Evolutionary conservation across 2,797 vertebrate species (phyloP).

Genomic region (Aplochiton taeniatus): DNA sequence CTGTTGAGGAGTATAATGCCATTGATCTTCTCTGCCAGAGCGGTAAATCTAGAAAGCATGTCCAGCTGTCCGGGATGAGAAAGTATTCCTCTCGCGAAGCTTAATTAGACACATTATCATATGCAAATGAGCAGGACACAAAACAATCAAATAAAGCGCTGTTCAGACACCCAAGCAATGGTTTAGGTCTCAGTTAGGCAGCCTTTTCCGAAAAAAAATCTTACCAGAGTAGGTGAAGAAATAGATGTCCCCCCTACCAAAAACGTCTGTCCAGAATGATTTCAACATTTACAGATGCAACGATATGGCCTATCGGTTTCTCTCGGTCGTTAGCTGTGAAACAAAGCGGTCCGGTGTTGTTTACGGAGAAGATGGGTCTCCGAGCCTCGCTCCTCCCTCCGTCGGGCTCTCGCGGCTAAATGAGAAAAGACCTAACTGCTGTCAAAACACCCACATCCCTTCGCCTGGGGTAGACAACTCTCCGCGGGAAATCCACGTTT

Average conservation of each 20-base stretch:
- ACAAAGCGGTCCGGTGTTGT: conserved; percentile 56
- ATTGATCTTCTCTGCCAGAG: not conserved
- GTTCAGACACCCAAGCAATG: not conserved
- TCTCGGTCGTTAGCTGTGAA: conserved; percentile 37
- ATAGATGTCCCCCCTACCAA: not conserved
- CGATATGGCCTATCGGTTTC: conserved; percentile 34
- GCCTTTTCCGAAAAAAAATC: too few relatives aligned
- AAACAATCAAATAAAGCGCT: not conserved
- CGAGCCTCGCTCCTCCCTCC: conserved; percentile 52
- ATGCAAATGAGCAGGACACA: not conserved
- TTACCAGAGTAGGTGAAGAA: too few relatives aligned
- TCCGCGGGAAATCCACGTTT: too few relatives aligned
- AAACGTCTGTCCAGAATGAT: not conserved
- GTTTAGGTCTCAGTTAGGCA: not conserved
- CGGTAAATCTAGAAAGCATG: not conserved
- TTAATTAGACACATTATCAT: not conserved
- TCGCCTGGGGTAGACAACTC: too few relatives aligned
- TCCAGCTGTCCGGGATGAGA: conserved; percentile 3
- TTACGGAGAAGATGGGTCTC: conserved; percentile 33
- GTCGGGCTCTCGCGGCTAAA: conserved; percentile 9
- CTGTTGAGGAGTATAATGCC: not conserved
- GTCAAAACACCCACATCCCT: too few relatives aligned
- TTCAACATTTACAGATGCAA: conserved; percentile 17
- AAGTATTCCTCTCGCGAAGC: not conserved
- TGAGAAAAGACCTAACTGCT: too few relatives aligned